These are phyloP conservation scores for Pherbina coryleti DNA, from an alignment of 2,888 invertebrate genomes.

Conservation along the genomic window DNA sequence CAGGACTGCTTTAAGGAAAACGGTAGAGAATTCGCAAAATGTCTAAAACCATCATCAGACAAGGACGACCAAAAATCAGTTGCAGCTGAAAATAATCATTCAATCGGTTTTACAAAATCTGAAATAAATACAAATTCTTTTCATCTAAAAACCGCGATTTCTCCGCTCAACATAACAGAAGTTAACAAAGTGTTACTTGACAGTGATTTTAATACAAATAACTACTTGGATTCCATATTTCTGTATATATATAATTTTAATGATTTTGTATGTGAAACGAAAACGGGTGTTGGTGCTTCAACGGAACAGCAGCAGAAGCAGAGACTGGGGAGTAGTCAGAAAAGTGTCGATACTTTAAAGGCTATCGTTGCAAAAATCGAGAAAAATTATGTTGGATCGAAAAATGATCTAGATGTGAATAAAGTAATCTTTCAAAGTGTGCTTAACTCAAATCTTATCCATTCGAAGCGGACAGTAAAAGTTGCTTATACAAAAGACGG, in stretches of 20 bases:
- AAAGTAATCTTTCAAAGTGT: background rate
- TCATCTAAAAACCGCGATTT: background rate
- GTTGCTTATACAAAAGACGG: background rate
- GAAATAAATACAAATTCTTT: slow-evolving; percentile 10
- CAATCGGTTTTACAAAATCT: slow-evolving; percentile 35
- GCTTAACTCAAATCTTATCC: background rate
- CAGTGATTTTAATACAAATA: slow-evolving; percentile 48
- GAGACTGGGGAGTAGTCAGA: slow-evolving; percentile 35
- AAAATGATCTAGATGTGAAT: background rate
- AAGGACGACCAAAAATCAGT: slow-evolving; percentile 48
- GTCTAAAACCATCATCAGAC: slow-evolving; percentile 52
- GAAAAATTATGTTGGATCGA: slow-evolving; percentile 29
- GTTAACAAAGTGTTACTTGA: slow-evolving; percentile 42
- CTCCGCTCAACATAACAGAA: background rate
- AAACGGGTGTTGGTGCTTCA: slow-evolving; percentile 31
- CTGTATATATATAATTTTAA: slow-evolving; percentile 52
- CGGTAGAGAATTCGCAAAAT: slow-evolving; percentile 53
- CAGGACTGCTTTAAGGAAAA: slow-evolving; percentile 47
- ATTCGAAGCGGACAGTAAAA: background rate
- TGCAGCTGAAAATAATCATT: slow-evolving; percentile 39
- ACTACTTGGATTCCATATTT: slow-evolving; percentile 42
- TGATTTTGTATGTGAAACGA: slow-evolving; percentile 32
- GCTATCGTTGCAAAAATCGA: slow-evolving; percentile 40
- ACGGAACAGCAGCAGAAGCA: slow-evolving; percentile 25
- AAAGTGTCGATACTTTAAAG: slow-evolving; percentile 44